phyloP scores from a whole-genome alignment of 2,797 vertebrate species.

The Typhlichthys eigenmanni region DNA sequence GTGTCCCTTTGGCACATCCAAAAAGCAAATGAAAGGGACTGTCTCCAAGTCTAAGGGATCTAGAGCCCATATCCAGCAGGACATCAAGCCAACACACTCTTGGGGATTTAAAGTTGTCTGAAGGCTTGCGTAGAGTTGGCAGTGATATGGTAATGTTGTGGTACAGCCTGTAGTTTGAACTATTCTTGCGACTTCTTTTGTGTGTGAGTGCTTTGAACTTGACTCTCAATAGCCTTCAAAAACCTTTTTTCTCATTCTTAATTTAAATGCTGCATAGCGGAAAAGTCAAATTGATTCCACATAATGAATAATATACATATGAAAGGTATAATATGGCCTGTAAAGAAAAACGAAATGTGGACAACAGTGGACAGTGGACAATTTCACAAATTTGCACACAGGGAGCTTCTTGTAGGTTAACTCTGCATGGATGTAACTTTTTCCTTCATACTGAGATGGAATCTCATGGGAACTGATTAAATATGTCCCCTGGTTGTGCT shows the following conservation, averaged over 20 bases:
- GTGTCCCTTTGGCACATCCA: conserved; percentile 21
- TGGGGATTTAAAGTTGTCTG: not conserved
- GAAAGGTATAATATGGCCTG: conserved; percentile 2
- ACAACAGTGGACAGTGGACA: conserved; percentile 1
- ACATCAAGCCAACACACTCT: not conserved
- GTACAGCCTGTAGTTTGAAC: not conserved
- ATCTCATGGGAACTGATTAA: conserved; percentile 5
- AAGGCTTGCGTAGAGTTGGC: not conserved
- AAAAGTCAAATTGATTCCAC: not conserved
- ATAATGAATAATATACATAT: conserved; percentile 20
- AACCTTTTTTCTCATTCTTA: conserved; percentile 9
- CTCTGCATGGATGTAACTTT: conserved; percentile 23
- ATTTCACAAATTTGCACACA: not conserved
- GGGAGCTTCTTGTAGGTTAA: not conserved
- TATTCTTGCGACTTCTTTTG: conserved; percentile 1
- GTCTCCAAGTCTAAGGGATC: not conserved
- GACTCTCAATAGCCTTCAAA: conserved; percentile 25
- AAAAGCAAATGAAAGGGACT: conserved; percentile 26
- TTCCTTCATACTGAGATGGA: conserved; percentile 26
- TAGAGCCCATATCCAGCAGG: not conserved
- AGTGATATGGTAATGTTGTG: not conserved
- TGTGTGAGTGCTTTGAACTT: conserved; percentile 16
- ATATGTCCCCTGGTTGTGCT: conserved; percentile 33
- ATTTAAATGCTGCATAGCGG: conserved; percentile 16
- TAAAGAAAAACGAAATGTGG: conserved; percentile 19